A percentile compares a stretch with the other conserved stretches of the same genome.
phyloP scores from a whole-genome alignment of 2,797 vertebrate species.

The Lithobates pipiens region DNA sequence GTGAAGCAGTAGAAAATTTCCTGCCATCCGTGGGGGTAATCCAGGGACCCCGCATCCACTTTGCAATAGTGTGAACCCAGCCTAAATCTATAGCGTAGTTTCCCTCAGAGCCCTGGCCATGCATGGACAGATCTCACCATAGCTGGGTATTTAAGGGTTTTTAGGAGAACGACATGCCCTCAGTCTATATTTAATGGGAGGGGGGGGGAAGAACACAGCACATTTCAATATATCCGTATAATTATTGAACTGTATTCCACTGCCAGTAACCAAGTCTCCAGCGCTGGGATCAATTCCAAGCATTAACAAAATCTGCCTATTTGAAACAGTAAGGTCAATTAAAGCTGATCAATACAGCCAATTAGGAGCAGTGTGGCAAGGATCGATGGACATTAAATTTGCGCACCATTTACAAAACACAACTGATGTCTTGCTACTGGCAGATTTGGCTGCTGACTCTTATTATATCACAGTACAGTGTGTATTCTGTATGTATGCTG shows the following conservation, averaged over 20 bases:
- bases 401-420: not conserved
- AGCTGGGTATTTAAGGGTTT: too few relatives aligned
- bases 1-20: too few relatives aligned
- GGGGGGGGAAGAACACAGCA: not conserved
- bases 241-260: not conserved
- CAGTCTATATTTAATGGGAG: not conserved
- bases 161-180: too few relatives aligned
- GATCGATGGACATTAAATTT: constrained; percentile 7
- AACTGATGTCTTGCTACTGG: not conserved
- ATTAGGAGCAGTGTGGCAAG: not conserved
- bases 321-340: constrained; percentile 27
- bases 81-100: too few relatives aligned
- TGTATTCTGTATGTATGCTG: not conserved
- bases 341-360: constrained; percentile 20
- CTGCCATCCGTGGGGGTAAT: too few relatives aligned
- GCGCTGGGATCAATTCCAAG: constrained; percentile 21
- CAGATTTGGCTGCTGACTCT: not conserved
- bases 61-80: too few relatives aligned
- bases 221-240: not conserved
- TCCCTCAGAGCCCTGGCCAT: too few relatives aligned
- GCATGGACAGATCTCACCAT: too few relatives aligned
- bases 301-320: constrained; percentile 22
- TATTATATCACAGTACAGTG: not conserved
- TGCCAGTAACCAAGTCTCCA: not conserved
- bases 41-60: too few relatives aligned